Conservation (phyloP, 2,113 vertebrate species). For the Pandion haliaetus region DNA sequence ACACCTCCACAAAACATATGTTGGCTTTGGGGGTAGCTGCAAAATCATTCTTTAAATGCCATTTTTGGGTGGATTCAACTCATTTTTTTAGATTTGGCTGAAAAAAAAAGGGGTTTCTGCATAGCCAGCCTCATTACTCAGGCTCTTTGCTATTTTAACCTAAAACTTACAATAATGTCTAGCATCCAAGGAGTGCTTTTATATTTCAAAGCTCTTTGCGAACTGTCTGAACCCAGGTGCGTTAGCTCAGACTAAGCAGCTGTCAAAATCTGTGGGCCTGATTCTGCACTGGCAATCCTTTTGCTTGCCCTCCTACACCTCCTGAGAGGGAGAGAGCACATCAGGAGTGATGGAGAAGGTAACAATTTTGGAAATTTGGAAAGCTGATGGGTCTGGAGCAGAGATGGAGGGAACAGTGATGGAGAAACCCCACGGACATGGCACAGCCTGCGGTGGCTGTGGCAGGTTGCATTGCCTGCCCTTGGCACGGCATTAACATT, state of each 20-base stretch:
- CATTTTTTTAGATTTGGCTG: neutral
- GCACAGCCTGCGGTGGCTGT: neutral
- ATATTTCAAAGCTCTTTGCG: neutral
- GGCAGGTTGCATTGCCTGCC: rapidly evolving
- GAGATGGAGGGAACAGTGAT: neutral
- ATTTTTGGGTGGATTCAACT: neutral
- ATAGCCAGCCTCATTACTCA: neutral
- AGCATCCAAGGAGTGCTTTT: neutral
- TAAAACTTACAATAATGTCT: neutral
- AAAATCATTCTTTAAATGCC: neutral
- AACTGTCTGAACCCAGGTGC: neutral
- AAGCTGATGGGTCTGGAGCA: neutral
- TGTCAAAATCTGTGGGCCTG: neutral
- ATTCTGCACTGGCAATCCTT: neutral
- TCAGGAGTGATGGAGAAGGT: neutral
- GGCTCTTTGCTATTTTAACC: constrained; percentile 32
- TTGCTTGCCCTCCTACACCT: neutral
- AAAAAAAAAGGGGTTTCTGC: neutral
- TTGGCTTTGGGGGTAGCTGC: neutral
- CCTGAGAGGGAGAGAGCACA: neutral
- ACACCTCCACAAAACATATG: neutral
- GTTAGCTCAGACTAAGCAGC: neutral
- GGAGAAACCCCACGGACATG: neutral
- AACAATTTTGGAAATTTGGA: neutral
- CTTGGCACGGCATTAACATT: neutral